Evolutionary conservation across 23 tunicate species (phyloP), one percentile per base, ranked within the genome.

Genomic region (Halocynthia roretzi): DNA sequence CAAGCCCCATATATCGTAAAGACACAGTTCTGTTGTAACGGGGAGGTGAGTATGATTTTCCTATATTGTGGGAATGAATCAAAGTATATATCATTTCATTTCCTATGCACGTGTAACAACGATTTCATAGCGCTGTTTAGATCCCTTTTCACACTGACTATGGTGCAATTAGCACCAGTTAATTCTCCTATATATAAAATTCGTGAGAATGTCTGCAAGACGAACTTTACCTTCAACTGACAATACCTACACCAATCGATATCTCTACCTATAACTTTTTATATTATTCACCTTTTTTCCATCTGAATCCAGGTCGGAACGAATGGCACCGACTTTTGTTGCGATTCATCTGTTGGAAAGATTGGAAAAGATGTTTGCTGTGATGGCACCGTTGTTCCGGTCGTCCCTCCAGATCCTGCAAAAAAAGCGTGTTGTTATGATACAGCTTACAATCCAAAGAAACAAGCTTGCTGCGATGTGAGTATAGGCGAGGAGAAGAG

Each of bases 341-440:
- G 78, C 65, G 78, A 64, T 8, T 74, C 78, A 10, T 62, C 55
- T 17, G 54, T 80, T 0, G 83, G 83, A 6, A 68, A 52, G 21
- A 80, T 21, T 31, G 83, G 67, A 0, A 40, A 7, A 12, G 83
- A 80, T 40, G 73, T 80, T 10, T 80, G 83, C 56, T 92, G 98
- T 51, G 89, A 90, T 31, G 92, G 87, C 5, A 82, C 64, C 17
- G 67, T 92, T 12, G 60, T 78, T 19, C 21, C 78, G 40, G 85
- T 92, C 8, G 64, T 19, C 51, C 87, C 88, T 10, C 78, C 86
- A 22, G 77, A 92, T 80, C 48, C 51, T 6, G 67, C 76, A 70
- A 56, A 66, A 11, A 92, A 87, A 7, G 85, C 51, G 5, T 92
- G 98, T 51, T 92, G 98, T 67, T 77, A 80, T 20, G 86, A 79